Percentiles rank a stretch among this genome's conserved stretches.
phyloP scores from a whole-genome alignment of 2,113 vertebrate species.

The Turdus rufiventris region DNA sequence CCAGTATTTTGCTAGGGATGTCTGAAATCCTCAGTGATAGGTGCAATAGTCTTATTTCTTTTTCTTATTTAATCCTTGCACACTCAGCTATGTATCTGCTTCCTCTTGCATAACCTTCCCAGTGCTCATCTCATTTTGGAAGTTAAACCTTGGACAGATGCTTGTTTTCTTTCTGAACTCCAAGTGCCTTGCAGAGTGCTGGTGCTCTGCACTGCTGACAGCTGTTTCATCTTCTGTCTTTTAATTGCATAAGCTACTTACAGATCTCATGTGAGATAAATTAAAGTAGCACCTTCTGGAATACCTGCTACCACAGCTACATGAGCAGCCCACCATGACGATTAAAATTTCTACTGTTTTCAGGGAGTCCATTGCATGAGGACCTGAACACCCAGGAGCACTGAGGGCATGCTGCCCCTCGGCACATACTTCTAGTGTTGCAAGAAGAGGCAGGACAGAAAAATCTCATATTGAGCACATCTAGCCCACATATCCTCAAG shows the following conservation, averaged over 20 bases:
- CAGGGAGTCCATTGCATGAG: accelerated
- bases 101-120: neutral
- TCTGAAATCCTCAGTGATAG: neutral
- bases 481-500: neutral
- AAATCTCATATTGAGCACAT: neutral
- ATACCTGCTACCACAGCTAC: neutral
- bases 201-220: neutral
- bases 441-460: neutral
- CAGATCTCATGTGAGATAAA: neutral
- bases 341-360: accelerated
- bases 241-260: neutral
- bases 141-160: neutral
- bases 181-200: neutral
- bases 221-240: neutral
- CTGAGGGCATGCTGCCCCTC: accelerated
- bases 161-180: neutral
- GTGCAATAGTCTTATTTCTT: neutral
- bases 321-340: neutral
- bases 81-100: neutral
- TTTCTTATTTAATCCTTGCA: neutral
- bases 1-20: neutral
- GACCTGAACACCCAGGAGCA: neutral
- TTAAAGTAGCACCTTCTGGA: neutral
- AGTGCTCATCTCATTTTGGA: neutral
- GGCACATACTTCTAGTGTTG: accelerated